phyloP scores from a whole-genome alignment of 2,797 vertebrate genomes.

The Acanthopagrus latus region DNA sequence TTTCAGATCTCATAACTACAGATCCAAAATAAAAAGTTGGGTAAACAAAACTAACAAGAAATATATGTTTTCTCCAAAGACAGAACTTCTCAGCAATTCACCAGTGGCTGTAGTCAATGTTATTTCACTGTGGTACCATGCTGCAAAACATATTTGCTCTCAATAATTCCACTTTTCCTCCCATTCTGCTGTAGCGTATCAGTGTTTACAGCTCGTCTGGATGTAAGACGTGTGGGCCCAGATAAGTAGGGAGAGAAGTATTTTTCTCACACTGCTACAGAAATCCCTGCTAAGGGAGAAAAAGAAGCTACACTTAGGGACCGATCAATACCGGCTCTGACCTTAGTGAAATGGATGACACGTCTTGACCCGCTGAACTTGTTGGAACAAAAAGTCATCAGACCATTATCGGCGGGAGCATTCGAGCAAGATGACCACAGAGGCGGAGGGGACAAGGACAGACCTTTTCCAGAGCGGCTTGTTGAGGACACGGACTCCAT shows the following conservation, averaged over 20 bases:
- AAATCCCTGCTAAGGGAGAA: constrained; percentile 65
- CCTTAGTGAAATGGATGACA: constrained; percentile 75
- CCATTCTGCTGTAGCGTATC: constrained; percentile 28
- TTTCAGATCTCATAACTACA: background rate
- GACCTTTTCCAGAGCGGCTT: constrained; percentile 38
- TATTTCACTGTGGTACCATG: constrained; percentile 5
- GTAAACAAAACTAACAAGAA: constrained; percentile 12
- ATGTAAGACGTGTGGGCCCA: constrained; percentile 39
- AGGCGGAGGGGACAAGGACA: constrained; percentile 48
- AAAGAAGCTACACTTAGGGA: constrained; percentile 69
- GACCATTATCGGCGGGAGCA: constrained; percentile 63
- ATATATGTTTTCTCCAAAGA: constrained; percentile 6
- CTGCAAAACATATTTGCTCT: constrained; percentile 27
- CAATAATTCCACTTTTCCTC: constrained; percentile 33
- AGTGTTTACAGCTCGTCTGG: constrained; percentile 52
- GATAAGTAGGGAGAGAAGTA: constrained; percentile 49
- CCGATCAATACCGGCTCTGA: constrained; percentile 68
- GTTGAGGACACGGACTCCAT: constrained; percentile 23
- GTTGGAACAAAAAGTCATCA: constrained; percentile 77
- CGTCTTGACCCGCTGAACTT: constrained; percentile 74
- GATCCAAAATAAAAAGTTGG: constrained; percentile 10
- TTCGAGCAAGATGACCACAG: constrained; percentile 54
- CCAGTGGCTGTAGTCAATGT: background rate
- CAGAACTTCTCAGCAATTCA: constrained; percentile 3
- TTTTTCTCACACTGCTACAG: constrained; percentile 56